A percentile compares a stretch with the other conserved stretches of the same genome.
phyloP scores from a whole-genome alignment of 2,797 vertebrate genomes.

The Betta splendens region DNA sequence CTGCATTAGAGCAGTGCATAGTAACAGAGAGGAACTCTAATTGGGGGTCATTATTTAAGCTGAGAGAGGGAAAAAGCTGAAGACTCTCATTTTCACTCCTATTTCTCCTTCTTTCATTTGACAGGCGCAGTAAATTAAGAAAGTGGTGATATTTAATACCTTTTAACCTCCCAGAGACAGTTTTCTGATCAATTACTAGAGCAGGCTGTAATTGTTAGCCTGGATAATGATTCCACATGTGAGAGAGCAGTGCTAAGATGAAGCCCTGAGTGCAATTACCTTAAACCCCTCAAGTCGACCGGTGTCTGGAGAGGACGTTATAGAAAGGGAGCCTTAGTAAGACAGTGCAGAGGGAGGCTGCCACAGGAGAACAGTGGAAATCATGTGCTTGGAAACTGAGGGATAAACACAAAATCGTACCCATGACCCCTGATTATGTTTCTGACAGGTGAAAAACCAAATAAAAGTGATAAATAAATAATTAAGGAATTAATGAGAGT shows the following conservation, averaged over 20 bases:
- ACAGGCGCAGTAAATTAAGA: conserved; percentile 83
- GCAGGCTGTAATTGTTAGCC: conserved; percentile 83
- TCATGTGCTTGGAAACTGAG: too few relatives aligned
- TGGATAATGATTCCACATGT: conserved; percentile 82
- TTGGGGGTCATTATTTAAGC: conserved; percentile 83
- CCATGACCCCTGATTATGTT: too few relatives aligned
- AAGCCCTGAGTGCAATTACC: conserved; percentile 81
- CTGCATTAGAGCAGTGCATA: conserved; percentile 74
- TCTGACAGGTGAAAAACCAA: too few relatives aligned
- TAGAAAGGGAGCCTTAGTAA: conserved; percentile 56
- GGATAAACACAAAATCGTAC: too few relatives aligned
- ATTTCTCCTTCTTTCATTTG: conserved; percentile 75
- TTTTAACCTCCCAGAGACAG: conserved; percentile 82
- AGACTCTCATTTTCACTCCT: conserved; percentile 78
- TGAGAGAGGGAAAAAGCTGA: conserved; percentile 68
- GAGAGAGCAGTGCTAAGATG: conserved; percentile 76
- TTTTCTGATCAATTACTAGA: conserved; percentile 85
- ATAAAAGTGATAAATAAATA: too few relatives aligned
- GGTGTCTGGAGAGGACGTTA: conserved; percentile 78
- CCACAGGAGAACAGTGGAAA: conserved; percentile 42
- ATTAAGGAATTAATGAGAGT: too few relatives aligned
- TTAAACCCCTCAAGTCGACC: conserved; percentile 80
- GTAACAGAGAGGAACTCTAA: conserved; percentile 78
- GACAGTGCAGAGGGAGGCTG: conserved; percentile 57
- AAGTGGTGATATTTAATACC: conserved; percentile 85